These are phyloP conservation scores for Otis tarda DNA, from an alignment of 2,113 vertebrate species.

Conservation along the genomic window DNA sequence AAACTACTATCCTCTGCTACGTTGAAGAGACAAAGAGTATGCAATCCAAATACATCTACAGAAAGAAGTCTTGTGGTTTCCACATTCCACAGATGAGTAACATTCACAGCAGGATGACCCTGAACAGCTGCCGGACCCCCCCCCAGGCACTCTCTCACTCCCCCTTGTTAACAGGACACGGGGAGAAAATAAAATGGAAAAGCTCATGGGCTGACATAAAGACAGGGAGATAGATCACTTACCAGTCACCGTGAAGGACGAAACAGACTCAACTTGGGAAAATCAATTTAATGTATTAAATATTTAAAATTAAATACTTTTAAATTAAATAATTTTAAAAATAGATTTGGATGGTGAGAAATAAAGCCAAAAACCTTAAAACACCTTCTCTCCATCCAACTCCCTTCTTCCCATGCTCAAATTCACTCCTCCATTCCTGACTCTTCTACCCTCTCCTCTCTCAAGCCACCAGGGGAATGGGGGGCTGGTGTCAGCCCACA, in stretches of 20 bases:
- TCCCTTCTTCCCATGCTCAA: background rate
- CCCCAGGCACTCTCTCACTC: background rate
- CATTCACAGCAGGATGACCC: background rate
- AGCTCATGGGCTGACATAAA: background rate
- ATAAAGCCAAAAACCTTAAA: background rate
- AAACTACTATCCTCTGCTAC: background rate
- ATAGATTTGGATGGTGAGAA: background rate
- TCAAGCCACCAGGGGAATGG: rapidly evolving
- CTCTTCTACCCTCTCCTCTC: background rate
- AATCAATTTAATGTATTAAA: background rate
- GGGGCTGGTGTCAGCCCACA: rapidly evolving
- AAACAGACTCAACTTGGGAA: background rate
- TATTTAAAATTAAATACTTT: background rate
- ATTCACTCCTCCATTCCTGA: background rate
- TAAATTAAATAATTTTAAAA: background rate
- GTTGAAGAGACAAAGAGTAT: background rate
- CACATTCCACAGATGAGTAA: background rate
- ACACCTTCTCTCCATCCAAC: too few species aligned
- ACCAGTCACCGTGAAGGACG: background rate
- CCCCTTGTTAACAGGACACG: background rate
- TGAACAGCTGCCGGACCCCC: too few species aligned
- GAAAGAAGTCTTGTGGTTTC: background rate
- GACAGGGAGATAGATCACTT: background rate
- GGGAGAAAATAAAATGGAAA: background rate
- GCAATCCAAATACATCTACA: background rate